phyloP scores from a whole-genome alignment of 2,888 invertebrate genomes.

The Thecocarcelia acutangulata region DNA sequence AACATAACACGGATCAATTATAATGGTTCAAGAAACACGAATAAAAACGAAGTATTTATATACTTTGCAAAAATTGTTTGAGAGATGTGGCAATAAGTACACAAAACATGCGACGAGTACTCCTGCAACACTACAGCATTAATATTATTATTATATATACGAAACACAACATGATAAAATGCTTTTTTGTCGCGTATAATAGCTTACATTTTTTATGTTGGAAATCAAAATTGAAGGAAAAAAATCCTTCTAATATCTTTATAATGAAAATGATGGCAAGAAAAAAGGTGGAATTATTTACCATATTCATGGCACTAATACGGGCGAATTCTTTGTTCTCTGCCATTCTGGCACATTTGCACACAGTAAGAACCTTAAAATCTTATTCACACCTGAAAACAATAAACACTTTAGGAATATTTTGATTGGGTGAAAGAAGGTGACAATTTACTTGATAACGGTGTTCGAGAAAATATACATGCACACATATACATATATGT shows the following conservation, averaged over 20 bases:
- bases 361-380: conserved; percentile 76
- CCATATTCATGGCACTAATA: conserved; percentile 32
- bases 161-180: conserved; percentile 28
- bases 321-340: conserved; percentile 57
- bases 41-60: conserved; percentile 69
- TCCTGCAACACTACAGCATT: conserved; percentile 10
- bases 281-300: conserved; percentile 42
- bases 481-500: neutral
- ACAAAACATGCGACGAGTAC: conserved; percentile 4
- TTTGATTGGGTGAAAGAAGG: conserved; percentile 51
- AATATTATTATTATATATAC: neutral
- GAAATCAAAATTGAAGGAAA: neutral
- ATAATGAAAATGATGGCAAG: conserved; percentile 37
- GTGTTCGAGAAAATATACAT: neutral
- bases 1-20: conserved; percentile 82
- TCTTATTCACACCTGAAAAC: conserved; percentile 81
- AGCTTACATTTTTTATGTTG: conserved; percentile 34
- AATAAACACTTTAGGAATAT: conserved; percentile 72
- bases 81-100: conserved; percentile 38
- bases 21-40: conserved; percentile 80
- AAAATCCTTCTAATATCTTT: conserved; percentile 47
- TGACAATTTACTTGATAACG: neutral
- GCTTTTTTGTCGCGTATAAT: conserved; percentile 18
- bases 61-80: conserved; percentile 35
- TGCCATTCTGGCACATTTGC: conserved; percentile 74